Percentiles rank a stretch among this genome's conserved stretches.
phyloP scores from a whole-genome alignment of 2,888 invertebrate genomes.

The Spisula solida region DNA sequence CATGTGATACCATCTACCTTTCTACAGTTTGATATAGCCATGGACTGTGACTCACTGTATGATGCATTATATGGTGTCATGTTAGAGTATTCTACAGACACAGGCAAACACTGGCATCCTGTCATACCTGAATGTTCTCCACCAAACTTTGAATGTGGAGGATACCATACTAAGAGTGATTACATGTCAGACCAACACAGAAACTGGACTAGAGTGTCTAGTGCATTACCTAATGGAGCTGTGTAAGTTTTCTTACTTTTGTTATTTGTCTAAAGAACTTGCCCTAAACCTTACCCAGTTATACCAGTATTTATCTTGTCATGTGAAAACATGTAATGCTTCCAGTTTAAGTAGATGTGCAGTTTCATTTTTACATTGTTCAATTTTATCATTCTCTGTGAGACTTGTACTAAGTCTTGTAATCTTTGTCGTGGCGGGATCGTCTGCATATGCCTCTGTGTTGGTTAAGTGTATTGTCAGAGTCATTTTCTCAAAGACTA shows the following conservation, averaged over 20 bases:
- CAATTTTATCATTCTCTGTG: no score
- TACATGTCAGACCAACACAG: constrained; percentile 84
- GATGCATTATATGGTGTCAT: constrained; percentile 83
- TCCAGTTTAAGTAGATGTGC: no score
- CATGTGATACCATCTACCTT: constrained; percentile 86
- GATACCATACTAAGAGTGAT: constrained; percentile 85
- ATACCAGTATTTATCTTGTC: no score
- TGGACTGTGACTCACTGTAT: constrained; percentile 86
- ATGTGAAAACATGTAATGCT: no score
- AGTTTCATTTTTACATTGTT: no score
- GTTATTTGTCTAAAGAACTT: no score
- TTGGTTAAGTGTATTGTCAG: no score
- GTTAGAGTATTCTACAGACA: constrained; percentile 87
- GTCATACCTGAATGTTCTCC: constrained; percentile 87
- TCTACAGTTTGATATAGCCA: constrained; percentile 88
- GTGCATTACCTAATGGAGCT: constrained; percentile 85
- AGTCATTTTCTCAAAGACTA: no score
- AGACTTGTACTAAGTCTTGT: no score
- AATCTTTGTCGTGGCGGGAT: no score
- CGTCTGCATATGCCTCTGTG: no score
- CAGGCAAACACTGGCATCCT: constrained; percentile 87
- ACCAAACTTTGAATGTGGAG: constrained; percentile 86
- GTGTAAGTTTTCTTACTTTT: constrained; percentile 33
- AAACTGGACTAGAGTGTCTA: constrained; percentile 87
- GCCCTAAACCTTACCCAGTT: no score